phyloP scores from a whole-genome alignment of 1,140 invertebrate genomes.

The Cydia splendana region DNA sequence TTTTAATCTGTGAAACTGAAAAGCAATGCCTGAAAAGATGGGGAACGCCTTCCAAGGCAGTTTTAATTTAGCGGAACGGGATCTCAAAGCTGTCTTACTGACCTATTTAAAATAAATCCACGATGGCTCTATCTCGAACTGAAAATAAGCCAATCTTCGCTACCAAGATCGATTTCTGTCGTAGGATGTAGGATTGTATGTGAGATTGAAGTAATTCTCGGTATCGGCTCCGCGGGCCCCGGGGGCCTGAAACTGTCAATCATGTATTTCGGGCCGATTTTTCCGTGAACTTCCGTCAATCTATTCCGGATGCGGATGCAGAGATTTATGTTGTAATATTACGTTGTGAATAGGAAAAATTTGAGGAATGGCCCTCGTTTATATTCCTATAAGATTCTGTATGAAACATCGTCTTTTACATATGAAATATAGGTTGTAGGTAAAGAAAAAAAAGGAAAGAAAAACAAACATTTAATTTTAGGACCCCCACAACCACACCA shows the following conservation, averaged over 20 bases:
- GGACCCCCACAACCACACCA: too few relatives aligned
- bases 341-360: not conserved
- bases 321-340: not conserved
- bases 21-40: too few relatives aligned
- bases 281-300: not conserved
- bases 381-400: too few relatives aligned
- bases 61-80: not conserved
- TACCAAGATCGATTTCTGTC: not conserved
- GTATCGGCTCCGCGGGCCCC: not conserved
- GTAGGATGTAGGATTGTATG: not conserved
- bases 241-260: not conserved
- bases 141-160: constrained; percentile 1
- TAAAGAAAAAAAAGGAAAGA: too few relatives aligned
- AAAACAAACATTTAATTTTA: too few relatives aligned
- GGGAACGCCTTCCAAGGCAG: not conserved
- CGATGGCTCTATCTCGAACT: not conserved
- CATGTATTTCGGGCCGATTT: constrained; percentile 3
- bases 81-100: too few relatives aligned
- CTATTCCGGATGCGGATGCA: not conserved
- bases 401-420: too few relatives aligned
- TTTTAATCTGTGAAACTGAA: too few relatives aligned
- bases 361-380: too few relatives aligned
- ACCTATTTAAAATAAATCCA: not conserved
- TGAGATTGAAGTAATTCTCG: not conserved
- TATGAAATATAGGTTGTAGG: too few relatives aligned